phyloP scores from a whole-genome alignment of 53 echinoderm and acorn worm species.

The Arbacia lixula region DNA sequence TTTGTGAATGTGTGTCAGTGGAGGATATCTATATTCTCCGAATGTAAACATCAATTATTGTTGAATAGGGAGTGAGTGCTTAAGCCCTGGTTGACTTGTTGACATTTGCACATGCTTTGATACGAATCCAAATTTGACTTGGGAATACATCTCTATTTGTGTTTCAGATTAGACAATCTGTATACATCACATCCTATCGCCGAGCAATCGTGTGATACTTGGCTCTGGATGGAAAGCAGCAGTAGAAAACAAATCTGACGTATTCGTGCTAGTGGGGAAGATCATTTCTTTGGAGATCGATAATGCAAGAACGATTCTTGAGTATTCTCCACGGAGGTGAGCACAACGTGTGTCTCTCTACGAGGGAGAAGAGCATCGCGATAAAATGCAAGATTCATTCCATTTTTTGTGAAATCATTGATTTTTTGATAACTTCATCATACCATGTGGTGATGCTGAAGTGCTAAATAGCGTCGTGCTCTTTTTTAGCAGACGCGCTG shows the following conservation, averaged over 20 bases:
- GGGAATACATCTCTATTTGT: constrained; percentile 38
- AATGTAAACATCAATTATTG: too few species aligned
- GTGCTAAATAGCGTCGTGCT: constrained; percentile 48
- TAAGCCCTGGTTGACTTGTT: too few species aligned
- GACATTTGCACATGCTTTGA: too few species aligned
- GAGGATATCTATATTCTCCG: too few species aligned
- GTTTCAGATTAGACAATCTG: constrained; percentile 34
- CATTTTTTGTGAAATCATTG: constrained; percentile 54
- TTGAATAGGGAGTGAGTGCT: too few species aligned
- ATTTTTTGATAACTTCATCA: constrained; percentile 59
- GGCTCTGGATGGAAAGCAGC: background rate
- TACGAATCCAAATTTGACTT: too few species aligned
- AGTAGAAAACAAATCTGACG: too few species aligned
- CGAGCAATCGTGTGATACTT: background rate
- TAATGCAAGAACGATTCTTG: constrained; percentile 60
- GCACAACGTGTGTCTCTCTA: constrained; percentile 29
- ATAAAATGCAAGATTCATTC: constrained; percentile 46
- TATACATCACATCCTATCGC: background rate
- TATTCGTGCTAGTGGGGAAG: too few species aligned
- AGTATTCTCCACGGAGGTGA: constrained; percentile 53
- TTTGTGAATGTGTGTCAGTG: too few species aligned
- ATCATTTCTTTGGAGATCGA: constrained; percentile 34
- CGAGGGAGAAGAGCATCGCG: constrained; percentile 3
- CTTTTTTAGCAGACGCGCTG: too few species aligned
- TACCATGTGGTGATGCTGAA: constrained; percentile 41